These are phyloP conservation scores for Coendou prehensilis DNA, from an alignment of 2,797 vertebrate species.

Conservation along the genomic window DNA sequence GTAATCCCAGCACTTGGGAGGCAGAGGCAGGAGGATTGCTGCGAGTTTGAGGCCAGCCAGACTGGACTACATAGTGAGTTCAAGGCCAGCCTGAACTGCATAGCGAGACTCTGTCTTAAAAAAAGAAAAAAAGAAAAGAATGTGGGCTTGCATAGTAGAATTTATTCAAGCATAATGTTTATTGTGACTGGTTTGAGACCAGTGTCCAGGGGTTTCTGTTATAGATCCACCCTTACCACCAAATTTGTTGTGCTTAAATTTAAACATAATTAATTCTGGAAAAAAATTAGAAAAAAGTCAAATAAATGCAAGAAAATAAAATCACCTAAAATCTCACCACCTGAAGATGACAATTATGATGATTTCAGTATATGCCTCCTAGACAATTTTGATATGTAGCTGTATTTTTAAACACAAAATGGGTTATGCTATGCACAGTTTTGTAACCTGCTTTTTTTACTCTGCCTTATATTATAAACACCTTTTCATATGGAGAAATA, in stretches of 20 bases:
- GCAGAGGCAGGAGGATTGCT: not conserved
- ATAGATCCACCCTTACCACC: not conserved
- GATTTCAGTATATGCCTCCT: constrained; percentile 1
- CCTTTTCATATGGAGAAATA: constrained; percentile 34
- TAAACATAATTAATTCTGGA: not conserved
- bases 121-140: not conserved
- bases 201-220: not conserved
- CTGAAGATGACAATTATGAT: not conserved
- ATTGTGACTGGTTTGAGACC: not conserved
- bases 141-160: not conserved
- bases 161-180: not conserved
- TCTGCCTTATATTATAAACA: not conserved
- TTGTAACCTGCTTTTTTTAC: constrained; percentile 15
- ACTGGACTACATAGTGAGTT: not conserved
- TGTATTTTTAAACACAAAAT: constrained; percentile 42
- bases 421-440: not conserved
- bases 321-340: not conserved
- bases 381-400: not conserved
- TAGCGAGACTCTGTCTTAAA: not conserved
- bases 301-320: constrained; percentile 29
- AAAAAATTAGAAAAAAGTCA: not conserved
- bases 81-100: not conserved
- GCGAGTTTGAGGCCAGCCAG: not conserved
- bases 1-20: not conserved
- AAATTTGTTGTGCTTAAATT: constrained; percentile 2